Evolutionary conservation across 2,797 vertebrate species (phyloP).

Genomic region (Oryzias dopingdopingensis): DNA sequence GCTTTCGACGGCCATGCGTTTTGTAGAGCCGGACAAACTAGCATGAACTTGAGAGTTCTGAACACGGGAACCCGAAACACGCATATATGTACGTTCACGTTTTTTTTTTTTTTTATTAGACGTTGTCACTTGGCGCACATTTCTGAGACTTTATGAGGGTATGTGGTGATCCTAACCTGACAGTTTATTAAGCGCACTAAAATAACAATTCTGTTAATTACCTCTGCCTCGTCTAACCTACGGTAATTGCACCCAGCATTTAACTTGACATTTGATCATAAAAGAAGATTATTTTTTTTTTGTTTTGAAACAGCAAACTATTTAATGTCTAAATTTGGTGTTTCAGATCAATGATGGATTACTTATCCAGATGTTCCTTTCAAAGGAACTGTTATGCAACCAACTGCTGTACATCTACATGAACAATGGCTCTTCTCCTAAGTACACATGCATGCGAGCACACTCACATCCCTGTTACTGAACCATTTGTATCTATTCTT

Average conservation of each 20-base stretch:
- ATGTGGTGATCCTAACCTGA: slow-evolving; percentile 53
- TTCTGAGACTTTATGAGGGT: slow-evolving; percentile 40
- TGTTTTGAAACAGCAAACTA: slow-evolving; percentile 23
- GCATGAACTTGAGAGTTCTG: too few species aligned
- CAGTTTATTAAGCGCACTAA: slow-evolving; percentile 13
- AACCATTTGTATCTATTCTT: too few species aligned
- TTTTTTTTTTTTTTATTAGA: too few species aligned
- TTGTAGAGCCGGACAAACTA: too few species aligned
- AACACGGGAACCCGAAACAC: too few species aligned
- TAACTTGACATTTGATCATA: too few species aligned
- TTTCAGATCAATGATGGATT: slow-evolving; percentile 7
- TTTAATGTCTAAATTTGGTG: slow-evolving; percentile 6
- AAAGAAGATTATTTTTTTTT: too few species aligned
- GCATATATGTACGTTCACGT: too few species aligned
- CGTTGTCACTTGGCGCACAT: too few species aligned
- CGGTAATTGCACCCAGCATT: too few species aligned
- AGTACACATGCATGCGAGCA: background rate
- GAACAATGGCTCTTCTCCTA: slow-evolving; percentile 1
- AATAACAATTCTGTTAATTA: background rate
- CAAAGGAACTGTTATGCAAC: slow-evolving; percentile 16
- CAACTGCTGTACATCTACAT: slow-evolving; percentile 8
- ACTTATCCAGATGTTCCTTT: slow-evolving; percentile 10
- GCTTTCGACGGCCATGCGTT: too few species aligned
- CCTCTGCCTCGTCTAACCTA: slow-evolving; percentile 11
- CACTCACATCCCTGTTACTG: background rate